phyloP scores from a whole-genome alignment of 2,113 vertebrate genomes.

The Stictonetta naevosa region DNA sequence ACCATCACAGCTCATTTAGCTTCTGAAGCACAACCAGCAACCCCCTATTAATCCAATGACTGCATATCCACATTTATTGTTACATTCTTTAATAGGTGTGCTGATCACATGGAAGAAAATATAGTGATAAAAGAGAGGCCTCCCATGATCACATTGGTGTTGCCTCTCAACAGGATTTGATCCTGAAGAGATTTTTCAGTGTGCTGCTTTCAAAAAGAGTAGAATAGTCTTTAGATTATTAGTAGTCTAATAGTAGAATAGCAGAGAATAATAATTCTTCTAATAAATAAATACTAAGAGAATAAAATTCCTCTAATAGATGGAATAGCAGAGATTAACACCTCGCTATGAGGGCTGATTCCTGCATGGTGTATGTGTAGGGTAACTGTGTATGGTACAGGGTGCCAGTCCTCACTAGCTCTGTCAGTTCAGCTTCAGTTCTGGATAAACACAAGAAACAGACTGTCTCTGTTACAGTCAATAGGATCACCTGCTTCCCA shows the following conservation, averaged over 20 bases:
- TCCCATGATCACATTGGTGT: not conserved
- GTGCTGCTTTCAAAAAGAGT: not conserved
- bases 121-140: not conserved
- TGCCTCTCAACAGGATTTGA: not conserved
- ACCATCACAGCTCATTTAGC: not conserved
- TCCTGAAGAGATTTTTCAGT: not conserved
- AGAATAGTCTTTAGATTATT: rapidly evolving
- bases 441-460: not conserved
- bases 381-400: rapidly evolving
- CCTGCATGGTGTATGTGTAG: rapidly evolving
- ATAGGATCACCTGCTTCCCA: not conserved
- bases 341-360: rapidly evolving
- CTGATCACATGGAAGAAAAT: not conserved
- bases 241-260: no score
- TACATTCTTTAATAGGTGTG: not conserved
- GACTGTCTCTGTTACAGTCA: rapidly evolving
- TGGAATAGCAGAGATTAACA: not conserved
- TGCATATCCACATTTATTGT: not conserved
- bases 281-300: no score
- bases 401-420: not conserved
- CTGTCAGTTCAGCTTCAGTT: not conserved
- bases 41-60: not conserved
- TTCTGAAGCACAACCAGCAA: not conserved
- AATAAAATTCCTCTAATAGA: no score
- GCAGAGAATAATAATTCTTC: no score